Evolutionary conservation across 2,888 invertebrate species (phyloP), one percentile per base, ranked within the genome.

Genomic region (Synergus gifuensis): DNA sequence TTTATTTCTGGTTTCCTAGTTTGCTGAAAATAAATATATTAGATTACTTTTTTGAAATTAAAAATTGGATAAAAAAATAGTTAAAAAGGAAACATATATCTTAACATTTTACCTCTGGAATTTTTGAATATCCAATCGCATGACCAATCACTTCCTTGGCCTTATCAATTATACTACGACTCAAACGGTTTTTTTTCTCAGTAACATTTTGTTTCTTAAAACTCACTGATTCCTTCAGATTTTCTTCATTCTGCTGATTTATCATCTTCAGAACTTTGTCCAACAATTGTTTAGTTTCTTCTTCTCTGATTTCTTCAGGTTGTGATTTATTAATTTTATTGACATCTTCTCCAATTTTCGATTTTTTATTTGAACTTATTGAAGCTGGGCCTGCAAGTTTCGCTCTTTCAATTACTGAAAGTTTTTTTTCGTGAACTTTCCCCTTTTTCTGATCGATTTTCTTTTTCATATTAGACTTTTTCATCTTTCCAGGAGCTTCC

Each of bases 261-360:
- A 28, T 83, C 77, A 84, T 81, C n/a, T 81, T 77, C 77, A 83
- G 76, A 36, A 84, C 81, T 77, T 79, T 79, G 42, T 83, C 80
- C 12, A 85, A 69, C 5, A 84, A 76, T 18, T 73, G 79, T 49
- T 79, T 77, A 46, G 83, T 81, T 18, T 81, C 78, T 14, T 66
- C 58, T n/a, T 58, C 44, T 54, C 2, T 8, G 11, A 18, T 18
- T 58, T 58, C 58, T 18, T 11, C 3, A 58, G n/a, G 18, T 4
- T 58, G 3, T 5, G 8, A 18, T 16, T 49, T 16, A 58, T 58
- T 18, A 58, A 18, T 58, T 58, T 58, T 7, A n/a, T 58, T 58
- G 2, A 58, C 8, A 58, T 58, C n/a, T 18, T 0, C 9, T 3
- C 4, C 18, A 18, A 18, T 1, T 58, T 58, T 18, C 2, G 9